phyloP scores from a whole-genome alignment of 2,797 vertebrate species.

The Gouania willdenowi region DNA sequence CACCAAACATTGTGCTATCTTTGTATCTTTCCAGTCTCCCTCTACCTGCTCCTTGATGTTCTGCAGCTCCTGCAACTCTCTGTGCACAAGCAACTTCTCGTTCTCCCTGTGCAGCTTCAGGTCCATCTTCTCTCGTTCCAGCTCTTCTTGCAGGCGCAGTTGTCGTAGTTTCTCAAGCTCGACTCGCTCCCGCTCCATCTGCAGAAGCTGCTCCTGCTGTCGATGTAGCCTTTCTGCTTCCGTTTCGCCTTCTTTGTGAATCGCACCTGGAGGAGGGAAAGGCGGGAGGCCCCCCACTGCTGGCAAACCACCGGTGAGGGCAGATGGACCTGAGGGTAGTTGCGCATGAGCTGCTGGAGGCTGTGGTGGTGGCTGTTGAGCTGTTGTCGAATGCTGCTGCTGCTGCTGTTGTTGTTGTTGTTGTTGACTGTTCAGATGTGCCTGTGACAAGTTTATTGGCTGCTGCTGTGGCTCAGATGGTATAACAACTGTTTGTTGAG shows the following conservation, averaged over 20 bases:
- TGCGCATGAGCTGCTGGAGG: constrained; percentile 50
- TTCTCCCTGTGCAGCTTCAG: constrained; percentile 93
- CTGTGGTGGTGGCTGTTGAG: constrained; percentile 47
- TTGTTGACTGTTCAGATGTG: constrained; percentile 64
- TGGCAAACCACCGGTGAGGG: constrained; percentile 27
- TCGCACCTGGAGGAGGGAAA: constrained; percentile 64
- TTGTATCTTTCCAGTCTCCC: constrained; percentile 17
- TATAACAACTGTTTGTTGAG: constrained; percentile 40
- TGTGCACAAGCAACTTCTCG: constrained; percentile 94
- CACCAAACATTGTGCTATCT: constrained; percentile 16
- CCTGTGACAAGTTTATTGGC: constrained; percentile 76
- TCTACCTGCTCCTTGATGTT: constrained; percentile 94
- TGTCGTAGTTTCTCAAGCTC: constrained; percentile 95
- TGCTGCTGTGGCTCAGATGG: constrained; percentile 67
- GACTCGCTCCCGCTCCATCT: constrained; percentile 92
- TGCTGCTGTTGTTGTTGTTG: constrained; percentile 33
- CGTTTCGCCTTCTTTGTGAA: constrained; percentile 80
- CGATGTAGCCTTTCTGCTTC: constrained; percentile 90
- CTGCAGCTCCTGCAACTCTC: constrained; percentile 95
- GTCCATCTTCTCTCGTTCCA: constrained; percentile 90
- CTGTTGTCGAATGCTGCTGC: constrained; percentile 35
- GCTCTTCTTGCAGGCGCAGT: constrained; percentile 90
- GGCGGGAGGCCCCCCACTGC: constrained; percentile 59
- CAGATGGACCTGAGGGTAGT: constrained; percentile 35
- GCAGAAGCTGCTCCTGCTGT: constrained; percentile 92